Evolutionary conservation across 2,888 invertebrate genomes (phyloP), one percentile per base, ranked within the genome.

Genomic region (Harmothoe impar): DNA sequence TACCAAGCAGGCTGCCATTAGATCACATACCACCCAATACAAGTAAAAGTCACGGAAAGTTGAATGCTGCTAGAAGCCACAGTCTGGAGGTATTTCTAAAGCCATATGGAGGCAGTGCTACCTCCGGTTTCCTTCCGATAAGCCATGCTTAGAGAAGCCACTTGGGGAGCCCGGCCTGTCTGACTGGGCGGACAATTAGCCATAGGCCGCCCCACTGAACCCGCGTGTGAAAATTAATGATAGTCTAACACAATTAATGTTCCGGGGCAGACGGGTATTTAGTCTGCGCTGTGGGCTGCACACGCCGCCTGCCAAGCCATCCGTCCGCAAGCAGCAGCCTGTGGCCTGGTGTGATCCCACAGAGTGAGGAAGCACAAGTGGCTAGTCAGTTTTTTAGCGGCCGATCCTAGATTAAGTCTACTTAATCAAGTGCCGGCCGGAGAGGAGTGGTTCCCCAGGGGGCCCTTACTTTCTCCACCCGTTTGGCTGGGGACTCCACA

Each of bases 381-480:
- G 23, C 62, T 62, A 62, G 62, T 62, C 62, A 62, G 62, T n/a
- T 62, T 62, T 62, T 62, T 62, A n/a, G 20, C 62, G 20, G 62
- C 25, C 62, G 62, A 62, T 62, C 62, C 25, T 62, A 62, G 62
- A 62, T 62, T 62, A 62, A 62, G 62, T 62, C 62, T 62, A 62
- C 62, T 62, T n/a, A 62, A 62, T 62, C 62, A 62, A 62, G 3
- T 20, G 23, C 10, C 62, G 20, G 62, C 43, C 43, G 62, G 23
- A 62, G 62, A 3, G 15, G 23, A n/a, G 15, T 62, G 62, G 62
- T 20, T n/a, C 62, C 62, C 62, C 62, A n/a, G n/a, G 23, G 62
- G 23, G 23, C 20, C 23, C 62, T 62, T 62, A 62, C 62, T n/a
- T 20, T n/a, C 23, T 20, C 62, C 23, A n/a, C 23, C 20, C 62